These are phyloP conservation scores for Lutraria lutraria DNA, from an alignment of 2,888 invertebrate species.

Conservation along the genomic window DNA sequence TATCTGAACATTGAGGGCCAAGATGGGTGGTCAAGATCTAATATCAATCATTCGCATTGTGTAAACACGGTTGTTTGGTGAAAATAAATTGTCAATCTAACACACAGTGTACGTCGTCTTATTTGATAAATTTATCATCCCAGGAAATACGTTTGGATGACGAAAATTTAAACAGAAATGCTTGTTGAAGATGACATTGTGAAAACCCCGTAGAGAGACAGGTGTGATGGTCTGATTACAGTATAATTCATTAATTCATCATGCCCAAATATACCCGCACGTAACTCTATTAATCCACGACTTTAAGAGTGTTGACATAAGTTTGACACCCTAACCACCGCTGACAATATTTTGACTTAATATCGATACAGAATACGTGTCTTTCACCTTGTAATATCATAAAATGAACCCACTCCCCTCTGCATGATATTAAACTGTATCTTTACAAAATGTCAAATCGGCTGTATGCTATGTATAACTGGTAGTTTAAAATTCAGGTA, in stretches of 20 bases:
- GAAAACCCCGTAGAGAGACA: not conserved
- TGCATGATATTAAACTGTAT: too few relatives aligned
- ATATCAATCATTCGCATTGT: conserved; percentile 34
- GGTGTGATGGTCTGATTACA: not conserved
- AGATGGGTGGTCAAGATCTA: conserved; percentile 60
- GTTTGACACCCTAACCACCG: too few relatives aligned
- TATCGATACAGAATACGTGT: too few relatives aligned
- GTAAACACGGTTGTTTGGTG: conserved; percentile 39
- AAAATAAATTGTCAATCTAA: conserved; percentile 34
- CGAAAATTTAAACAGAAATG: not conserved
- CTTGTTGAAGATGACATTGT: not conserved
- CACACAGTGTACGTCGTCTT: conserved; percentile 1
- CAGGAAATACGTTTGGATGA: not conserved
- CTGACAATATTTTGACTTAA: too few relatives aligned
- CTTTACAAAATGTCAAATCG: too few relatives aligned
- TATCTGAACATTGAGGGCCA: conserved; percentile 19
- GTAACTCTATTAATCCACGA: too few relatives aligned
- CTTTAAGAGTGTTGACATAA: too few relatives aligned
- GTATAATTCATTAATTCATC: not conserved
- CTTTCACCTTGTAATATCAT: too few relatives aligned
- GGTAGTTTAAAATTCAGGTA: too few relatives aligned
- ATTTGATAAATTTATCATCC: conserved; percentile 18
- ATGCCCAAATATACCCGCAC: too few relatives aligned
- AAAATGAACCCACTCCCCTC: too few relatives aligned
- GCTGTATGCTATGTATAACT: too few relatives aligned